Evolutionary conservation across 2,888 invertebrate species (phyloP), one percentile per base, ranked within the genome.

Genomic region (Nebria salina): DNA sequence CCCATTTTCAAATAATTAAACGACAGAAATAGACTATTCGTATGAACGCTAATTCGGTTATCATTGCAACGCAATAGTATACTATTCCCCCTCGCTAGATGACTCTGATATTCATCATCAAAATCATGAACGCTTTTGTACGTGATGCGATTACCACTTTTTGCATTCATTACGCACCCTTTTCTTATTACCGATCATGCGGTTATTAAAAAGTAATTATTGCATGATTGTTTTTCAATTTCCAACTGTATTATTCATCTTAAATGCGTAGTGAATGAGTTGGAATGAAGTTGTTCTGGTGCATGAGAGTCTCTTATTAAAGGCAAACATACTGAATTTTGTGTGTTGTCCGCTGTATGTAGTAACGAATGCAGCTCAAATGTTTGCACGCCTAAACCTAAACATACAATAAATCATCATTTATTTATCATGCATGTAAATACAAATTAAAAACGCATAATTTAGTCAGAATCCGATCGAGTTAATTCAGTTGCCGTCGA

Each of bases 401-500:
- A 11, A 54, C 54, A 54, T 54, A 54, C 54, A 54, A 54, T 54
- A 80, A 80, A 80, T 80, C 70, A 80, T 80, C 66, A 80, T 80
- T 80, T 75, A 80, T 80, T 70, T 75, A 80, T 70, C 73, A 70
- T 75, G 74, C 68, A 75, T 75, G 80, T 75, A 64, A 70, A 70
- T 75, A 34, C 75, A 80, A 80, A 80, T 80, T 80, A 80, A 80
- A 80, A 80, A 75, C 80, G 64, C 75, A 80, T 80, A 80, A 80
- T 80, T 80, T 80, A 75, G 75, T 65, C 7, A 66, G 20, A 70
- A 75, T 65, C 80, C 73, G 75, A 80, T 80, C 75, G 80, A 75
- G 80, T 80, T 80, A 80, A 80, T 80, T 80, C 80, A 72, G 68
- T 80, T 75, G 75, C 66, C 80, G 80, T 80, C 80, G 80, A 80